phyloP scores from a whole-genome alignment of 2,797 vertebrate genomes.

The Eulemur rubriventer region DNA sequence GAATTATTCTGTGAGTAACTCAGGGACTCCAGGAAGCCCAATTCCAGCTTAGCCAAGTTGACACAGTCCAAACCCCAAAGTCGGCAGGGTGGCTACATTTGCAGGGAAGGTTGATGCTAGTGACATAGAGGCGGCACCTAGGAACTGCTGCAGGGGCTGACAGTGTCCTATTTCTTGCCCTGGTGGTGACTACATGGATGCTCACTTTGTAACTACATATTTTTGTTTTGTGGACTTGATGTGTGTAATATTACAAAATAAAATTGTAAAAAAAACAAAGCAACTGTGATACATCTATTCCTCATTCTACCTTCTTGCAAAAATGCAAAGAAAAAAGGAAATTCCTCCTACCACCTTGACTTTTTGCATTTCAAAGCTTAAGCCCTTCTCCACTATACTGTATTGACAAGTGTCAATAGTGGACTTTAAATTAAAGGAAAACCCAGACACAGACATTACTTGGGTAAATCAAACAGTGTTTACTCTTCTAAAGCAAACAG shows the following conservation, averaged over 20 bases:
- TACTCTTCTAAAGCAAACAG: not conserved
- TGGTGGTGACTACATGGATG: not conserved
- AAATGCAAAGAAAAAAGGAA: not conserved
- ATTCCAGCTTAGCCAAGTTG: not conserved
- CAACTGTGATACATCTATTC: not conserved
- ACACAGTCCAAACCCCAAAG: not conserved
- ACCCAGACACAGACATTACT: not conserved
- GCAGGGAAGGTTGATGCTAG: not conserved
- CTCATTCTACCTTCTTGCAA: not conserved
- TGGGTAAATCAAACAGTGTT: conserved; percentile 51
- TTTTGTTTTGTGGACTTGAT: not conserved
- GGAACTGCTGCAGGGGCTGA: not conserved
- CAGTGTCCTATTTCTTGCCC: not conserved
- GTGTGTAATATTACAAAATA: not conserved
- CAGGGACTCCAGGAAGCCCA: not conserved
- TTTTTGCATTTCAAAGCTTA: conserved; percentile 23
- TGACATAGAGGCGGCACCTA: fast-evolving
- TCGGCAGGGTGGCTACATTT: not conserved
- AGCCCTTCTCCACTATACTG: not conserved
- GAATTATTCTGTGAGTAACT: not conserved
- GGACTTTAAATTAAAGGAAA: conserved; percentile 36
- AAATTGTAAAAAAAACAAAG: not conserved
- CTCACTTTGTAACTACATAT: not conserved
- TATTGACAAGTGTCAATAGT: conserved; percentile 12
- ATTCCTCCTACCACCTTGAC: fast-evolving